Base-by-base conservation (phyloP, 2,888 invertebrate genomes). In the Mythimna lalbum region DNA sequence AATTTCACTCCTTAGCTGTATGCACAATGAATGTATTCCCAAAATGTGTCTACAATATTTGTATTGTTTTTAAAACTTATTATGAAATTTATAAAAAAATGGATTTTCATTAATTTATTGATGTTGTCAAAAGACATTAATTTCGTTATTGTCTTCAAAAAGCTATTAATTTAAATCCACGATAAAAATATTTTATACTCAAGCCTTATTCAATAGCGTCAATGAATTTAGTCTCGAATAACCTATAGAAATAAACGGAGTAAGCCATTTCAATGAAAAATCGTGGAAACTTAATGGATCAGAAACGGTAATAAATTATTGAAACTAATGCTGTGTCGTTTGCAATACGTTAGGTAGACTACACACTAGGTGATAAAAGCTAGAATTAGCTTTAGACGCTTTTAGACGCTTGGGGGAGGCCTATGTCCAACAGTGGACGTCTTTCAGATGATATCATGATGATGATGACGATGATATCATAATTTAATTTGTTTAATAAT, bases 281-380 rank as follows among this genome's bases (percentile, higher is more conserved):
- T 69, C n/a, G 36, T 69, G 14, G 9, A 60, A 77, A 63, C 14
- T 59, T 31, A 63, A 69, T 69, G 59, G 70, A 27, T 19, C 5
- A 61, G 68, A 67, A 56, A 70, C 21, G 17, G 56, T 31, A 9
- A 56, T 76, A 75, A 63, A 69, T 76, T 50, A 55, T 47, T 43
- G n/a, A 56, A 61, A 69, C 21, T 60, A 60, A 21, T 55, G n/a
- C 33, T 55, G 14, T 27, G 75, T 52, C 63, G 59, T 59, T 63
- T 60, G 69, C 60, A 63, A 47, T 76, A 50, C 33, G 60, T 76
- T 63, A 31, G 31, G 60, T 10, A 2, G 17, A 17, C 12, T 14
- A 23, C 60, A n/a, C 50, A 61, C 60, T 55, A 21, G 39, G 49
- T 27, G 19, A 9, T 31, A 0, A 14, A 39, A 31, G 27, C 50